These are phyloP conservation scores for Empis livida DNA, from an alignment of 2,888 invertebrate genomes.

Conservation along the genomic window DNA sequence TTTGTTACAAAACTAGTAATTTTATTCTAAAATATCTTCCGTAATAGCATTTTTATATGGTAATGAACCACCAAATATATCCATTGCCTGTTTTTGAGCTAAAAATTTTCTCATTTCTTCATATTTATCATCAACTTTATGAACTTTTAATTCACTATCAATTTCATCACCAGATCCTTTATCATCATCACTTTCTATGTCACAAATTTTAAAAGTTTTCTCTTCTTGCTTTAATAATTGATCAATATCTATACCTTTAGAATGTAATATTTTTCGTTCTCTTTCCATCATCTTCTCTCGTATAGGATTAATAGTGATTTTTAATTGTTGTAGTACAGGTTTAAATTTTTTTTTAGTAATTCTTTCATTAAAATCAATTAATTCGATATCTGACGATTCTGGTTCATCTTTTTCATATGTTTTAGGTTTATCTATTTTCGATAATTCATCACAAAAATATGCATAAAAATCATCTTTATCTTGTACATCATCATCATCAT, in stretches of 20 bases:
- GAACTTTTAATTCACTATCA: conserved; percentile 20
- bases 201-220: conserved; percentile 6
- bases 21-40: conserved; percentile 27
- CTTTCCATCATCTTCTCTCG: conserved; percentile 30
- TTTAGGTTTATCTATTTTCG: conserved; percentile 15
- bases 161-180: conserved; percentile 24
- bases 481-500: conserved; percentile 11
- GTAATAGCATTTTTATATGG: conserved; percentile 14
- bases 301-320: conserved; percentile 33
- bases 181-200: neutral
- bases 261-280: conserved; percentile 27
- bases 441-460: conserved; percentile 27
- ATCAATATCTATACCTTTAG: conserved; percentile 34
- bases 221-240: conserved; percentile 23
- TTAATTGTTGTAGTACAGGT: conserved; percentile 32
- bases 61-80: conserved; percentile 24
- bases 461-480: conserved; percentile 32
- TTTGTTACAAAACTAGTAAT: too few species aligned
- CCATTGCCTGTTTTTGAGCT: conserved; percentile 30
- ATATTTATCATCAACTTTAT: conserved; percentile 29
- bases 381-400: conserved; percentile 18
- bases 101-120: conserved; percentile 34
- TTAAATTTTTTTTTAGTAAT: conserved; percentile 32
- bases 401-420: conserved; percentile 17
- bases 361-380: conserved; percentile 30